Evolutionary conservation across 37 sponge, comb jelly and placozoan genomes (phyloP).

Genomic region (Halichondria panicea): DNA sequence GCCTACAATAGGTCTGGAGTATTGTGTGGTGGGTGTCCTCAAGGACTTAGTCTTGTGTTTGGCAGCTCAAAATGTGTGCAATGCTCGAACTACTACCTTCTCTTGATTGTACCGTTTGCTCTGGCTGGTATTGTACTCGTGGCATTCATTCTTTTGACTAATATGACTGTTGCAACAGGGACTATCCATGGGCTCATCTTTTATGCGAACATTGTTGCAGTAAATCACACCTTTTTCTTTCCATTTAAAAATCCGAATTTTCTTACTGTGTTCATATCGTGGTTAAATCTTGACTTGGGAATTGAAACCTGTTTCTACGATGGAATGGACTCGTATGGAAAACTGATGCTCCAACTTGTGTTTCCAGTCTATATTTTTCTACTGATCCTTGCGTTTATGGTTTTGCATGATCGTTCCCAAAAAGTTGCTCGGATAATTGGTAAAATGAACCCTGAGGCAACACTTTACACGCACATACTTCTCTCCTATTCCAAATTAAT

Average conservation of each 20-base stretch:
- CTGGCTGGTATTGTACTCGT: constrained; percentile 33
- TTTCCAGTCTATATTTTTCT: constrained; percentile 22
- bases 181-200: constrained; percentile 52
- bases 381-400: no score
- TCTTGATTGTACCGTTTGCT: constrained; percentile 11
- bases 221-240: constrained; percentile 8
- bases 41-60: constrained; percentile 28
- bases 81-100: constrained; percentile 3
- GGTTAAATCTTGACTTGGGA: not conserved
- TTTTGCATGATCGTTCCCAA: no score
- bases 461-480: no score
- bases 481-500: no score
- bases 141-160: constrained; percentile 15
- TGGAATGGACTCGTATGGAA: constrained; percentile 26
- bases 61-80: constrained; percentile 17
- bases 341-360: not conserved
- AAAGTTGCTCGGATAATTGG: no score
- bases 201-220: constrained; percentile 31
- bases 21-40: constrained; percentile 40
- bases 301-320: constrained; percentile 7
- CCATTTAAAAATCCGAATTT: no score
- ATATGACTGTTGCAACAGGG: constrained; percentile 46
- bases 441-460: no score
- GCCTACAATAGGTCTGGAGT: constrained; percentile 32
- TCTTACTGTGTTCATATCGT: constrained; percentile 2